Base-by-base conservation (phyloP, 1,140 invertebrate species). In the Bombus superbus region DNA sequence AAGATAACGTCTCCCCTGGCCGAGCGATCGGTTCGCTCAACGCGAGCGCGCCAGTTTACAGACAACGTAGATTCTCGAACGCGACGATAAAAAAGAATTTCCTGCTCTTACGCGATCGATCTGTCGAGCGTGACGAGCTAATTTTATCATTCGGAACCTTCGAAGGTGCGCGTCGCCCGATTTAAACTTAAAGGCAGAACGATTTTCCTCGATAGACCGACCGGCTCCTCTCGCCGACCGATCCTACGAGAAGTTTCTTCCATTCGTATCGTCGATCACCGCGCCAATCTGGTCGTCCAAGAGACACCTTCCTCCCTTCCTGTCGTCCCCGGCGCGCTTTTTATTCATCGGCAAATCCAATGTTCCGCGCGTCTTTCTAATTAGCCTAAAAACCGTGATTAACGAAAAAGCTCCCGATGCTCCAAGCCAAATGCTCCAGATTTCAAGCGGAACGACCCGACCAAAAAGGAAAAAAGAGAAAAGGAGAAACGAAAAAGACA, bases 301-400 rank as follows among this genome's bases (percentile, higher is more conserved):
- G 15, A 0, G 47, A 18, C 47, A 0, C 47, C 18, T 53, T 53
- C 22, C 22, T 22, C 47, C 38, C 38, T 38, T 38, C 38, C 38
- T 38, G 38, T 38, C 38, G 38, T 38, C 38, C 38, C 38, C 38
- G 38, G 38, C 38, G 0, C 25, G 22, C 25, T 68, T 79, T 68
- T 71, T 28, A 35, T 71, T 38, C 44, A 28, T 9, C 35, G 35
- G 28, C 22, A 59, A 22, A 59, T 72, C 47, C 68, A 42, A 72
- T 72, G 47, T 59, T 38, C 47, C 18, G 25, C 47, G 79, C 47
- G 79, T 81, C 44, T 59, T 81, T 81, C 57, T 72, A 72, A 81
- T 81, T 72, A 81, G 79, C 79, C 79, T 72, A 42, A 81, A 72
- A 81, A 81, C 35, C 47, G 68, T 81, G 47, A 81, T 81, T 81